Evolutionary conservation across 2,888 invertebrate genomes (phyloP), one percentile per base, ranked within the genome.

Genomic region (Byasa hedistus): DNA sequence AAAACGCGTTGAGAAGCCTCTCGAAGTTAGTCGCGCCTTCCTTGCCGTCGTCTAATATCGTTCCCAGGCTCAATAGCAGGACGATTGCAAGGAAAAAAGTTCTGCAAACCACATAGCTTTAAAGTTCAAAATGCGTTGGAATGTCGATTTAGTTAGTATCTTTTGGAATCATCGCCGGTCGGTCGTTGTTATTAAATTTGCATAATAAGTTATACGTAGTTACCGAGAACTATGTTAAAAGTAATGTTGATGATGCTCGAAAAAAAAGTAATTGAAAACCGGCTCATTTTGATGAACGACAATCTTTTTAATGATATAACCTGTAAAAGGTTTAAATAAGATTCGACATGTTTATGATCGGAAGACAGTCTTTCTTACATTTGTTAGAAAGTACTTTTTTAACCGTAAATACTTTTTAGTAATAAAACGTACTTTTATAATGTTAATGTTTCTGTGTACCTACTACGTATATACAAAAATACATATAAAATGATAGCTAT

Each of bases 1-100:
- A 92, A 79, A 93, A 93, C 55, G 90, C 89, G 69, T 87, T 88
- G 57, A 93, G 87, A 64, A 91, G 78, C 70, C 88, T 91, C 75
- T 91, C 91, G 75, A 91, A 91, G 74, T 89, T 91, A 0, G 86
- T 87, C n/a, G 72, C 70, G 19, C 87, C 90, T 72, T 89, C 90
- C 61, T 84, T 87, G 0, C 85, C 87, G 70, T 91, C 90, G 71
- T 91, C 91, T 61, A 90, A 77, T 36, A 87, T 74, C 3, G 92
- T 91, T 5, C 91, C 92, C 67, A 92, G 73, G 61, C 84, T 82
- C 21, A 91, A 77, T 54, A 90, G 77, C 52, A 90, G 75, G 44
- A 86, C 69, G 64, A 92, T 71, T 32, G 84, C 89, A 54, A 91
- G 79, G 82, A 91, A 90, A 70, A 92, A 91, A 68, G 91, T 84